Percentiles rank a stretch among this genome's conserved stretches.
Evolutionary conservation across 1,140 invertebrate species (phyloP).

Genomic region (Leptonema lineaticorne): DNA sequence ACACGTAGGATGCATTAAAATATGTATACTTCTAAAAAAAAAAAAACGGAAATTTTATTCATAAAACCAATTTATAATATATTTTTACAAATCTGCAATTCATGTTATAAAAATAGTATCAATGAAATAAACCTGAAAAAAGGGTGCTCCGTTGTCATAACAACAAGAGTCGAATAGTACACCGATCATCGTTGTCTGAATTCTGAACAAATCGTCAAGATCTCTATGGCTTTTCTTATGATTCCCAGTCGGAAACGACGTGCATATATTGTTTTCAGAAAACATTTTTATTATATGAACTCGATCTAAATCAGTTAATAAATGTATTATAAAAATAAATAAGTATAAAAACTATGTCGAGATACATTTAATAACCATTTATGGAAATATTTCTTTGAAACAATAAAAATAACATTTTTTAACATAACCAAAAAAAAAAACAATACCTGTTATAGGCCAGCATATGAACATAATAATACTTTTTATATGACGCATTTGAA

Average conservation of each 20-base stretch:
- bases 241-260: constrained; percentile 28
- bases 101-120: too few species aligned
- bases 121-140: constrained; percentile 27
- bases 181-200: constrained; percentile 25
- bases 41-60: background rate
- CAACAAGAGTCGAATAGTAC: constrained; percentile 35
- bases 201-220: constrained; percentile 27
- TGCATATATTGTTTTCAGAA: constrained; percentile 25
- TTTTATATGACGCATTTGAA: constrained; percentile 21
- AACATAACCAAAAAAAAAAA: background rate
- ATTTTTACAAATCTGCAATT: too few species aligned
- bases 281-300: constrained; percentile 30
- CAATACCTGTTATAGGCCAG: constrained; percentile 29
- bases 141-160: constrained; percentile 21
- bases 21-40: constrained; percentile 37
- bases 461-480: constrained; percentile 37
- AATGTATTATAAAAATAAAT: background rate
- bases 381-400: too few species aligned
- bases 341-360: background rate
- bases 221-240: constrained; percentile 14
- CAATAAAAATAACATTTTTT: background rate
- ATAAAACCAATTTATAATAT: background rate
- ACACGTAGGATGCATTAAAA: constrained; percentile 33
- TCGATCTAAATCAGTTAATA: constrained; percentile 25
- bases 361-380: background rate